A percentile compares a stretch with the other conserved stretches of the same genome.
Conservation (phyloP, 2,888 invertebrate genomes). For the Drosophila sordidula region DNA sequence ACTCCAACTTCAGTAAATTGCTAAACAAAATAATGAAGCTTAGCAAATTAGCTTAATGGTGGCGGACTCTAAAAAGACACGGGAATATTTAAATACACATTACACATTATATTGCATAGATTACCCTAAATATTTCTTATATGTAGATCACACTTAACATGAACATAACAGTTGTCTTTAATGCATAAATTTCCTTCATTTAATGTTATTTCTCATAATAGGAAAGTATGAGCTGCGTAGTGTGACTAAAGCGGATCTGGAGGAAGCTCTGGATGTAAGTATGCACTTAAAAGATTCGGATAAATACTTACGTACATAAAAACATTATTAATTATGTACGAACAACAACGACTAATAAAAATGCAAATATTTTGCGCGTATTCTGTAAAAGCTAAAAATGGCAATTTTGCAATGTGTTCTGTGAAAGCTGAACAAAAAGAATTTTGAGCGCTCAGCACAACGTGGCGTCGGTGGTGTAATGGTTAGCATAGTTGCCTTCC, state of each 20-base stretch:
- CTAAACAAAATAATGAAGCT: neutral
- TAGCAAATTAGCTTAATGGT: neutral
- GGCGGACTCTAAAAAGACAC: no score
- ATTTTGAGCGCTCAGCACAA: neutral
- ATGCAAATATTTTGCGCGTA: neutral
- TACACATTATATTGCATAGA: neutral
- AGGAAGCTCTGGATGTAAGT: constrained; percentile 87
- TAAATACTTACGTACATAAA: neutral
- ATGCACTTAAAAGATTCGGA: neutral
- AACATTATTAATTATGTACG: neutral
- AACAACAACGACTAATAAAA: neutral
- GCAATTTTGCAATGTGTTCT: neutral
- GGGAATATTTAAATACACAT: no score
- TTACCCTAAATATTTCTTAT: neutral
- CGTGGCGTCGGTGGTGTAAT: constrained; percentile 85
- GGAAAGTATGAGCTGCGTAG: constrained; percentile 87
- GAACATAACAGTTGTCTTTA: neutral
- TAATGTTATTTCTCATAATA: constrained; percentile 57
- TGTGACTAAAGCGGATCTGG: constrained; percentile 86
- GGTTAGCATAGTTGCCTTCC: constrained; percentile 86
- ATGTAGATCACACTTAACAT: neutral
- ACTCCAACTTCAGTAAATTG: neutral
- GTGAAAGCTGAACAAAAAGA: constrained; percentile 19
- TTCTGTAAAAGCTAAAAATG: neutral
- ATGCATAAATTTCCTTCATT: neutral